Base-by-base conservation (phyloP, 2,797 vertebrate species). In the Premnoplex brunnescens region DNA sequence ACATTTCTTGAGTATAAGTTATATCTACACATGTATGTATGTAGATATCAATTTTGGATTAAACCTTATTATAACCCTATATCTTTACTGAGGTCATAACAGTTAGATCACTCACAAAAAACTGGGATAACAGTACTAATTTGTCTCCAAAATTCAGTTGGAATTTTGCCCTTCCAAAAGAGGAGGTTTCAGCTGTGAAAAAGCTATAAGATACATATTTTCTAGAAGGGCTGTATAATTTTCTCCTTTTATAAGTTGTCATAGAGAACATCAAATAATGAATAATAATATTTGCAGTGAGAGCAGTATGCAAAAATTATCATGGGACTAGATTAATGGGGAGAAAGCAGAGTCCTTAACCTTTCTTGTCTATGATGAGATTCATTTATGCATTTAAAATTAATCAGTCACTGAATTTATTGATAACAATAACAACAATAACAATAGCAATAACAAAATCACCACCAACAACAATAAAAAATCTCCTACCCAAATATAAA, bases 401-500 rank as follows among this genome's bases (percentile, higher is more conserved):
- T 41, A 62, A 54, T 16, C 4, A 54, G 6, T 36, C 15, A 58
- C 18, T 39, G 2, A 64, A 56, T 64, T 64, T 34, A 32, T 34
- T 51, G 44, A 26, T 12, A 44, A 51, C 34, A 78, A 22, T 18
- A 44, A 46, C 19, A 46, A 46, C 44, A 46, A 20, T 46, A 46
- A 22, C 44, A 56, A 28, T 9, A 37, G 34, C 36, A 44, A 62
- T 14, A 62, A 41, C 19, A 62, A 62, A 41, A 21, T 3, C 27
- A 15, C 13, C 12, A 30, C 19, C 19, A 41, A 20, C 14, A 49
- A 27, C 27, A 51, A 30, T 6, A 34, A 49, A 12, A 36, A 27
- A 15, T 17, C 2, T 83, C 11, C 2, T 1, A 37, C 6, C 14
- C 0, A 15, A 62, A 30, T 12, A 37, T 5, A n/a, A 34, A 24